These are phyloP conservation scores for Channa argus DNA, from an alignment of 2,113 vertebrate species.

Conservation along the genomic window DNA sequence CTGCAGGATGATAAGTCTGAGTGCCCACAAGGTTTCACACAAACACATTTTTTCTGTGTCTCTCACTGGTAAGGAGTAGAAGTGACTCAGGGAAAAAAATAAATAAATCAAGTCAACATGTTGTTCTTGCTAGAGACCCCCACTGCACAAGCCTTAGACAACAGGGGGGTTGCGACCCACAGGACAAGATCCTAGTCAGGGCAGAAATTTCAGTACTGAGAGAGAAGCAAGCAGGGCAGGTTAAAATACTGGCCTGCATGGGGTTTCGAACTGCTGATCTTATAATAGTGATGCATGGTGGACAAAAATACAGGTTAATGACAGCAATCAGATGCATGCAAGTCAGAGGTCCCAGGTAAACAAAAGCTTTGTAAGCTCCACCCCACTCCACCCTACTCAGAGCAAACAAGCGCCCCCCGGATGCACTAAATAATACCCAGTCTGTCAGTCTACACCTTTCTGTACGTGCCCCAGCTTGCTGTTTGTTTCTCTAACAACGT, in stretches of 20 bases:
- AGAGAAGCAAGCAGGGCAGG: neutral
- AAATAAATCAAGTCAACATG: too few species aligned
- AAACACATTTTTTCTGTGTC: neutral
- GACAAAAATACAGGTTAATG: slow-evolving; percentile 61
- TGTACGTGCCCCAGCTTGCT: neutral
- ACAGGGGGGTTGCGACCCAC: too few species aligned
- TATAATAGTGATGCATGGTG: slow-evolving; percentile 22
- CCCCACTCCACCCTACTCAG: slow-evolving; percentile 50
- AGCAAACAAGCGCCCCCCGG: slow-evolving; percentile 47
- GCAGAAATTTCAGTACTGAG: too few species aligned
- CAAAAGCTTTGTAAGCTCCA: slow-evolving; percentile 75
- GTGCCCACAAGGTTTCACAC: slow-evolving; percentile 1
- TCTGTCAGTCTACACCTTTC: slow-evolving; percentile 27
- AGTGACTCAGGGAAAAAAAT: neutral
- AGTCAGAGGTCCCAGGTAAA: slow-evolving; percentile 72
- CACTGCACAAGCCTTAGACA: too few species aligned
- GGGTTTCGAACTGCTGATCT: neutral
- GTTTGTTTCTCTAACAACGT: slow-evolving; percentile 18
- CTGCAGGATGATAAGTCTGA: slow-evolving; percentile 28
- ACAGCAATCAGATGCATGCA: slow-evolving; percentile 69
- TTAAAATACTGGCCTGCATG: slow-evolving; percentile 8
- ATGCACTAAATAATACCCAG: slow-evolving; percentile 30
- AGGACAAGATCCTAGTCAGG: too few species aligned
- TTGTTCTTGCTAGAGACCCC: too few species aligned
- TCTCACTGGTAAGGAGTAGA: neutral